Conservation (phyloP, 2,888 invertebrate species). For the Scaptomyza caliginosa region DNA sequence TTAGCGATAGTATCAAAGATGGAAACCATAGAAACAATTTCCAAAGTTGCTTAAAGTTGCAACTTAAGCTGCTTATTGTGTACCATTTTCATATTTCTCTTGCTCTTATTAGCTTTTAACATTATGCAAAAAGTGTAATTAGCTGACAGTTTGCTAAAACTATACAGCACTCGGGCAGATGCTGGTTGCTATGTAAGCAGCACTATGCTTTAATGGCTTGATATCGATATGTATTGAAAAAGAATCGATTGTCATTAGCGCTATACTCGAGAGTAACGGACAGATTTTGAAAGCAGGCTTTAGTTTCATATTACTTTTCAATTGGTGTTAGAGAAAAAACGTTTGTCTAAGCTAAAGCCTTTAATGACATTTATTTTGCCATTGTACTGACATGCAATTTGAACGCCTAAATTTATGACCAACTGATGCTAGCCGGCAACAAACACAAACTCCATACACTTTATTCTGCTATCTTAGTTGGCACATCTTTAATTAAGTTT, state of each 20-base stretch:
- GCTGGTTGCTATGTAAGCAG: not conserved
- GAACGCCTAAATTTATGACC: slow-evolving; percentile 56
- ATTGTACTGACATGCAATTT: slow-evolving; percentile 24
- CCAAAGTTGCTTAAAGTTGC: slow-evolving; percentile 24
- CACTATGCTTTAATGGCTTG: not conserved
- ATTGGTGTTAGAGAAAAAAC: too few species aligned
- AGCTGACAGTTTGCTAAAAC: not conserved
- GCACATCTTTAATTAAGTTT: slow-evolving; percentile 70
- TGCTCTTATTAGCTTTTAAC: not conserved
- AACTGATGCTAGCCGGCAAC: slow-evolving; percentile 24
- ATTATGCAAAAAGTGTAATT: not conserved
- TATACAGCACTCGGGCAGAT: not conserved
- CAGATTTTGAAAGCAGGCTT: not conserved
- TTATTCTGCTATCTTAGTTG: slow-evolving; percentile 45
- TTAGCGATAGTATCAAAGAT: not conserved
- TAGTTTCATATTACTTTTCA: too few species aligned
- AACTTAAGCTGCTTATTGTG: slow-evolving; percentile 42
- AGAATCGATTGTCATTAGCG: not conserved
- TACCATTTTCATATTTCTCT: slow-evolving; percentile 14
- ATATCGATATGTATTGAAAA: not conserved
- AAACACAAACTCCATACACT: slow-evolving; percentile 23
- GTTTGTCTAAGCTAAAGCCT: too few species aligned
- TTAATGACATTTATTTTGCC: slow-evolving; percentile 28
- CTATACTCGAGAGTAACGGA: not conserved
- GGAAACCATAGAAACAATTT: slow-evolving; percentile 43